Evolutionary conservation across 2,888 invertebrate species (phyloP), one percentile per base, ranked within the genome.

Genomic region (Melieria crassipennis): DNA sequence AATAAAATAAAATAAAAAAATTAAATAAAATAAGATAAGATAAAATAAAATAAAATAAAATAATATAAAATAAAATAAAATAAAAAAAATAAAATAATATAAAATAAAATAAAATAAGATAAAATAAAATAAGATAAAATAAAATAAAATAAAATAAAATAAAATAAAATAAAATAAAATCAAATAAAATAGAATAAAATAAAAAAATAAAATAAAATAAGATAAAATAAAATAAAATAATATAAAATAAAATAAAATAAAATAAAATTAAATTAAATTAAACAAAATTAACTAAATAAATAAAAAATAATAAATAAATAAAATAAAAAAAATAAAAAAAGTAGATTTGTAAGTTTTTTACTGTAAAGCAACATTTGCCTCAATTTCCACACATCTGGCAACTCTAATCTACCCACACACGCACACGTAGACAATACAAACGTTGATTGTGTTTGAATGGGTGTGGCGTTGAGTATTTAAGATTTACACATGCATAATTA

Each of bases 401-500:
- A 30, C 30, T 30, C 30, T 30, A 30, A 30, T 30, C 30, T 30
- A 30, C 30, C 1, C 1, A 30, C 30, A 30, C 30, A 30, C 30
- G 3, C 30, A 30, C 30, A 30, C 30, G 30, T 30, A 30, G 1
- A 5, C 42, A 11, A 42, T 5, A 56, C 16, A 30, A 13, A 30
- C 6, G 52, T 5, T 7, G 9, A n/a, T 11, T 13, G n/a, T 5
- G 6, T 48, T n/a, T 7, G 5, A 11, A 30, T 11, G 43, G 42
- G 10, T 58, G 57, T 55, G 61, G 67, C 66, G 62, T 57, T 71
- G 56, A 70, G 67, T 73, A 65, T 71, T 73, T 69, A 13, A 79
- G 81, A 82, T 84, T 82, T 84, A 84, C 84, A 84, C 83, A 84
- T 84, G 85, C 83, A 84, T 84, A 84, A 84, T 84, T 84, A 84